Base-by-base conservation (phyloP, 1,140 invertebrate genomes). In the Theocolax elegans region DNA sequence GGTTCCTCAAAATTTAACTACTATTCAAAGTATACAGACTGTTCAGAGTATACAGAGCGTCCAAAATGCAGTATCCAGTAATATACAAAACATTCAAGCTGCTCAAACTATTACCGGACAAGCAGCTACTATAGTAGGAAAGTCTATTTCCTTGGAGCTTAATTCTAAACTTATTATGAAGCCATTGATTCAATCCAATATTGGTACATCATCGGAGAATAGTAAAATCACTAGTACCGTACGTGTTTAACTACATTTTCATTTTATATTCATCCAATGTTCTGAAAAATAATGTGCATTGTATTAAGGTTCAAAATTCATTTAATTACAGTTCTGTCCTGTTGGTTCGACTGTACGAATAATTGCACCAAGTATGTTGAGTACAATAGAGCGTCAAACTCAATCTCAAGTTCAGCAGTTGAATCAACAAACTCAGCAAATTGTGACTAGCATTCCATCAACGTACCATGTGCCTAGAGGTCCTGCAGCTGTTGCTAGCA, bases 401-500 rank as follows among this genome's bases (percentile, higher is more conserved):
- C 76, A 76, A 54, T 63, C 71, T 46, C 83, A 81, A 63, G 25
- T 74, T 19, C 77, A 79, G 21, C 79, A 80, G 53, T 21, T 75
- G 35, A 19, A 69, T 17, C 77, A 81, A 42, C 75, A 75, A 19
- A 54, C 75, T 6, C 80, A 81, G 17, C 84, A 85, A 67, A 78
- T 82, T 64, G 80, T 83, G 13, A 79, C 82, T 6, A 82, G 71
- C 64, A 80, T 84, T 65, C 79, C 82, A 35, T 72, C 70, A 1
- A 67, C 70, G 0, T 87, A 85, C 74, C 85, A 87, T 71, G 83
- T 87, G 23, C 85, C 85, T 40, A 70, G 80, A 59, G 83, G 81
- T 63, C 83, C 87, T 63, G 87, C 87, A 31, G 85, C 87, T 48
- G 87, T 88, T 1, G 87, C 87, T 12, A 88, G 86, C 75, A 88